Evolutionary conservation across 1,140 invertebrate species (phyloP), one percentile per base, ranked within the genome.

Genomic region (Homarus americanus): DNA sequence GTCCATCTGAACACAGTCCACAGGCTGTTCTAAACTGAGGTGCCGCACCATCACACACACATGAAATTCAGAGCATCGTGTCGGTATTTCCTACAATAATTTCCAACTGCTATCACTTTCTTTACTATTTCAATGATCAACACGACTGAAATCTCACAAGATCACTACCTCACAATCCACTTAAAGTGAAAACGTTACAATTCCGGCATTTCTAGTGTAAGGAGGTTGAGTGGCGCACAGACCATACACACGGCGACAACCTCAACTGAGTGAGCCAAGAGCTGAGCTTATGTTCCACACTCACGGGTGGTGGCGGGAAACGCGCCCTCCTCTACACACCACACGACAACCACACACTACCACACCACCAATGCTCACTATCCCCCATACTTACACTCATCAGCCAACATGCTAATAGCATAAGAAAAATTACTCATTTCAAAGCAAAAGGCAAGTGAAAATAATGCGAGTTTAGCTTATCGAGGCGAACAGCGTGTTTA

Each of bases 281-380:
- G 38, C 44, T 78, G 75, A 41, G 40, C 40, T 34, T 28, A 78
- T 41, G 44, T 41, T 44, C 75, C 36, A 38, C 75, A 78, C 44
- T 38, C 44, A 38, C 75, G 38, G 75, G 75, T 76, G 73, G 73
- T 80, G 44, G 78, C 44, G 78, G 78, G 44, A 53, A 53, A 49
- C 15, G 44, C 24, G n/a, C 53, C 10, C 76, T 44, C 17, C 73
- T 17, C 58, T 63, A 63, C 2, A 20, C 24, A 20, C 5, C 58
- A 24, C 58, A 49, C 44, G 44, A 49, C 44, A 49, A 49, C 20
- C 58, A 10, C 58, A 63, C 24, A 63, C 58, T 24, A n/a, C n/a
- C 63, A 28, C 28, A 32, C 63, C 63, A 69, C n/a, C 5, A 69
- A 5, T 17, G 20, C 58, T 20, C 20, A 15, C 58, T 20, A 63